Conservation (phyloP, 2,888 invertebrate species). For the Ectemnius cavifrons region DNA sequence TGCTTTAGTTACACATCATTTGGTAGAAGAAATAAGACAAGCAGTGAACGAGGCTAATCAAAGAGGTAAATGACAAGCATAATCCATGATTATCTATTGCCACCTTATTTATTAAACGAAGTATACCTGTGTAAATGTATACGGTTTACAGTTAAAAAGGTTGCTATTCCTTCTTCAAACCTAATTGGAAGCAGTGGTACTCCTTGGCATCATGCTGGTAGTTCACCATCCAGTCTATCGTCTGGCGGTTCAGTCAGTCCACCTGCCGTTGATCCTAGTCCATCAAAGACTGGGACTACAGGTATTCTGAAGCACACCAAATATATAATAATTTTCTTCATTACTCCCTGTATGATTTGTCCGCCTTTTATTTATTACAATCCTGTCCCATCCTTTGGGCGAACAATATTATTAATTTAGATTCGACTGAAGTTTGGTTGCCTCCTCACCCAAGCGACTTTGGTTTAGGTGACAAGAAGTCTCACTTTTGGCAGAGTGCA, state of each 20-base stretch:
- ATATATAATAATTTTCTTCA: not conserved
- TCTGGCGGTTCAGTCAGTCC: constrained; percentile 79
- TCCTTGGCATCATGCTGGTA: constrained; percentile 80
- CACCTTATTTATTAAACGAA: not conserved
- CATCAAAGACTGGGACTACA: constrained; percentile 71
- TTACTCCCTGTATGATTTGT: not conserved
- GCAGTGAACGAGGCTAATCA: constrained; percentile 94
- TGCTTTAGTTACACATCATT: constrained; percentile 87
- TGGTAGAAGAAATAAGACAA: constrained; percentile 92
- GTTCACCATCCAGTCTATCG: constrained; percentile 83
- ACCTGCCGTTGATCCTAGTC: constrained; percentile 73
- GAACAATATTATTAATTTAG: constrained; percentile 61
- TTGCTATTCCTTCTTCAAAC: constrained; percentile 83
- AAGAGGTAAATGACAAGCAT: constrained; percentile 81
- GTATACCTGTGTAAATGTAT: not conserved
- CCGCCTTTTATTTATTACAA: constrained; percentile 5
- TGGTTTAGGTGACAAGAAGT: constrained; percentile 82
- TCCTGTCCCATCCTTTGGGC: constrained; percentile 20
- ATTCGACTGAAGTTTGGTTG: constrained; percentile 79
- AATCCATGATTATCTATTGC: too few species aligned
- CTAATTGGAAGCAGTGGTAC: constrained; percentile 74
- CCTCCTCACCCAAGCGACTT: constrained; percentile 81
- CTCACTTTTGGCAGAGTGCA: constrained; percentile 85
- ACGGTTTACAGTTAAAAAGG: constrained; percentile 81
- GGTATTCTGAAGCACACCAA: constrained; percentile 37